A percentile compares a stretch with the other conserved stretches of the same genome.
phyloP scores from a whole-genome alignment of 2,888 invertebrate species.

The Melanotus villosus region DNA sequence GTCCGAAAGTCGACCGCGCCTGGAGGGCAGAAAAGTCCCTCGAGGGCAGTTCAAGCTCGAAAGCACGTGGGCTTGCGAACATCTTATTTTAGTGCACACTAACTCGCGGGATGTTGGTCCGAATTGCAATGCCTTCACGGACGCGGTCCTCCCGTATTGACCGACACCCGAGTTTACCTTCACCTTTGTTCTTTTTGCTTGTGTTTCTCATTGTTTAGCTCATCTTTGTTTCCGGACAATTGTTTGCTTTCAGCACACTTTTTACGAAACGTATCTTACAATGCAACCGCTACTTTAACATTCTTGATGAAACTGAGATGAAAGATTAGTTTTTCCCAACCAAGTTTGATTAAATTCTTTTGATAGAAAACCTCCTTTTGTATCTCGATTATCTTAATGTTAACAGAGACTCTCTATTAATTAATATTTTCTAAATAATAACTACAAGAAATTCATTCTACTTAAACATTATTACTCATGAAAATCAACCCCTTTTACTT shows the following conservation, averaged over 20 bases:
- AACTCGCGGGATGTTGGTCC: conserved; percentile 56
- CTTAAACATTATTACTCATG: too few relatives aligned
- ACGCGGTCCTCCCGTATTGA: conserved; percentile 50
- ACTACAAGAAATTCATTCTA: too few relatives aligned
- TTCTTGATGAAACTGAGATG: conserved; percentile 35
- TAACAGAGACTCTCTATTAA: too few relatives aligned
- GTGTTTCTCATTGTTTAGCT: conserved; percentile 41
- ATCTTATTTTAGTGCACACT: conserved; percentile 59
- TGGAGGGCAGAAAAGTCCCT: conserved; percentile 49
- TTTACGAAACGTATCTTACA: conserved; percentile 21
- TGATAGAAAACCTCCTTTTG: too few relatives aligned
- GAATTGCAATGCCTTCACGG: conserved; percentile 55
- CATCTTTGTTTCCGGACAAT: conserved; percentile 48
- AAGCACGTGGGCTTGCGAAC: conserved; percentile 58
- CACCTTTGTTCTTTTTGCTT: conserved; percentile 50
- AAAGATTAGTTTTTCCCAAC: conserved; percentile 6
- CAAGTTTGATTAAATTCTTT: conserved; percentile 3
- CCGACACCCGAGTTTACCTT: conserved; percentile 48
- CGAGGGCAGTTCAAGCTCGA: conserved; percentile 52
- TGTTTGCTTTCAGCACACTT: conserved; percentile 36
- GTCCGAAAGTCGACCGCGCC: conserved; percentile 49
- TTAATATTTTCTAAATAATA: too few relatives aligned
- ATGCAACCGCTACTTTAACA: conserved; percentile 36
- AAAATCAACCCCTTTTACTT: too few relatives aligned
- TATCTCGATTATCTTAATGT: too few relatives aligned